Evolutionary conservation across 2,113 vertebrate species (phyloP).

Genomic region (Pimephales promelas): DNA sequence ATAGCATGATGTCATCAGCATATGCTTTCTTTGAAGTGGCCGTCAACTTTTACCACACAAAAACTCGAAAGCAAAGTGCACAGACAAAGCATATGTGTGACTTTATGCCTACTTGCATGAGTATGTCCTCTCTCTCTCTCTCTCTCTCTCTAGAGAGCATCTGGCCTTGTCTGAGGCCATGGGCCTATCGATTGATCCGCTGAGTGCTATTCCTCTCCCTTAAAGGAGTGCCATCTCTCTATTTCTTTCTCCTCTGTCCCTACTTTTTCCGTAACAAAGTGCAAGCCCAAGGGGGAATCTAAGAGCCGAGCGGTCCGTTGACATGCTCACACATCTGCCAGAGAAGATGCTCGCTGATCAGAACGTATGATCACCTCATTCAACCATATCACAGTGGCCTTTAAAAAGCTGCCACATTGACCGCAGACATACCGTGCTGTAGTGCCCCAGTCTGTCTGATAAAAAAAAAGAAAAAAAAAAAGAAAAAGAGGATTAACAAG

Average conservation of each 20-base stretch:
- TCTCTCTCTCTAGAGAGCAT: conserved; percentile 39
- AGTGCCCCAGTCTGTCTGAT: conserved; percentile 42
- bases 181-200: conserved; percentile 43
- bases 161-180: conserved; percentile 44
- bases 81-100: conserved; percentile 18
- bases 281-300: conserved; percentile 9
- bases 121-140: neutral
- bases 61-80: neutral
- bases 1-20: conserved; percentile 37
- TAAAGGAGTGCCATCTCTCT: conserved; percentile 34
- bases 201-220: conserved; percentile 51
- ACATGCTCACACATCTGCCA: neutral
- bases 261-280: conserved; percentile 13
- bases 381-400: conserved; percentile 61
- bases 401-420: conserved; percentile 48
- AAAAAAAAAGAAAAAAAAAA: too few species aligned
- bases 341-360: conserved; percentile 53
- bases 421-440: neutral
- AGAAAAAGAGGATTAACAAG: conserved; percentile 60
- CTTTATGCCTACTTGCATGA: conserved; percentile 21
- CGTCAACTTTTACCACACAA: conserved; percentile 25
- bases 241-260: neutral
- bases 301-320: neutral
- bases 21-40: conserved; percentile 37
- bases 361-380: conserved; percentile 59